A percentile compares a stretch with the other conserved stretches of the same genome.
Evolutionary conservation across 2,113 vertebrate species (phyloP).

Genomic region (Tretioscincus oriximinensis): DNA sequence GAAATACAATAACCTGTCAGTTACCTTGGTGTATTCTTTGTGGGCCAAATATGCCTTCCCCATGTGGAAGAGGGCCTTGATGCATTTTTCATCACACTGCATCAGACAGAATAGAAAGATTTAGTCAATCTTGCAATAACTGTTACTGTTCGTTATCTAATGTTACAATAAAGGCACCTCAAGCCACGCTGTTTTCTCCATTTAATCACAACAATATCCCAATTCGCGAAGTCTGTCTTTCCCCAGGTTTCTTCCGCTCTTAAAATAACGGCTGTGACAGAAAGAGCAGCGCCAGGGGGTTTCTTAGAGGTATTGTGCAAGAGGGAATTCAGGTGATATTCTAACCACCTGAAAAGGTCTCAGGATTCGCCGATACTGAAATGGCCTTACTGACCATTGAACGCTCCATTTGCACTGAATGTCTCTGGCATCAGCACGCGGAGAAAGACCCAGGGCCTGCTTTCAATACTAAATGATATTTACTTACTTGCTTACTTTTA

Average conservation of each 20-base stretch:
- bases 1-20: fast-evolving
- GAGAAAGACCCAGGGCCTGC: too few relatives aligned
- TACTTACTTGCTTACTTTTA: too few relatives aligned
- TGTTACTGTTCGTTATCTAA: background rate
- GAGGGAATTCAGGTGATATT: background rate
- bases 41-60: conserved; percentile 83
- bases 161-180: background rate
- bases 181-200: background rate
- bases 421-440: background rate
- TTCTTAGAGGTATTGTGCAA: background rate
- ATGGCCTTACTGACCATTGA: background rate
- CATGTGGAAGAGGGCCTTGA: conserved; percentile 89
- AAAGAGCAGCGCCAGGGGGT: too few relatives aligned
- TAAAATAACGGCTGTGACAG: too few relatives aligned
- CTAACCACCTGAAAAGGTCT: background rate
- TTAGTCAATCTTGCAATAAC: fast-evolving
- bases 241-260: too few relatives aligned
- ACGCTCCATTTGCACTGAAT: background rate
- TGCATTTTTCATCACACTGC: conserved; percentile 85
- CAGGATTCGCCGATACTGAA: background rate
- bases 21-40: conserved; percentile 79
- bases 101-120: conserved; percentile 30
- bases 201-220: background rate
- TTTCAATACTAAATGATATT: too few relatives aligned
- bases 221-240: too few relatives aligned